phyloP scores from a whole-genome alignment of 2,113 vertebrate genomes.

The Leptodactylus fuscus region DNA sequence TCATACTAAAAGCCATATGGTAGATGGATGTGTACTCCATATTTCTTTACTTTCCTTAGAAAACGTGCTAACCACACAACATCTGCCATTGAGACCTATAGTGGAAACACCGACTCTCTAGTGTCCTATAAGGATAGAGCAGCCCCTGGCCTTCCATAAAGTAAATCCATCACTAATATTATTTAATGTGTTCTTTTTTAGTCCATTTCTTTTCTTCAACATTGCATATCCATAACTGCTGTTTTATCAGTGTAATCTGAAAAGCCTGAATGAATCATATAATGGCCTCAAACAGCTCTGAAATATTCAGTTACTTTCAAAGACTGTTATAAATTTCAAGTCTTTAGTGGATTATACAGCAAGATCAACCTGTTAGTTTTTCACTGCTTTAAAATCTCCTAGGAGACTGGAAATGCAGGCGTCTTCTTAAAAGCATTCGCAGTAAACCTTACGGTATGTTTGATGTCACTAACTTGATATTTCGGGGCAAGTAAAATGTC shows the following conservation, averaged over 20 bases:
- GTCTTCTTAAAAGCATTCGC: conserved; percentile 29
- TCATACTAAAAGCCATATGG: neutral
- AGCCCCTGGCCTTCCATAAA: neutral
- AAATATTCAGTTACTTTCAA: conserved; percentile 58
- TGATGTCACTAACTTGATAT: conserved; percentile 18
- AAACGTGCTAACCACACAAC: neutral
- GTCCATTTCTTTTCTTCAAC: neutral
- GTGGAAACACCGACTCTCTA: neutral
- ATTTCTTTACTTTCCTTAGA: neutral
- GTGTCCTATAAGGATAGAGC: neutral
- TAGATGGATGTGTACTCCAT: neutral
- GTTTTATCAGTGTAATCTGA: conserved; percentile 34
- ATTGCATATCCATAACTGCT: neutral
- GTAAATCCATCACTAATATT: conserved; percentile 1
- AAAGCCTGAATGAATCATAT: conserved; percentile 53
- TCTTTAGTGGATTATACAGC: conserved; percentile 55
- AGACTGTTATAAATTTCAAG: conserved; percentile 56
- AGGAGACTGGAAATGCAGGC: conserved; percentile 22
- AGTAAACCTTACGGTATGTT: conserved; percentile 26
- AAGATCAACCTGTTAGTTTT: conserved; percentile 50
- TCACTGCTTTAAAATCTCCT: conserved; percentile 42
- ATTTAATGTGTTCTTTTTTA: conserved; percentile 9
- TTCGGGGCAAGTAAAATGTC: conserved; percentile 31
- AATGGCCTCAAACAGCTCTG: conserved; percentile 51
- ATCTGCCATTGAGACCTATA: neutral